A percentile compares a stretch with the other conserved stretches of the same genome.
These are phyloP conservation scores for Montipora sp. DNA, from an alignment of 64 coral and sea anemone genomes.

Conservation along the genomic window DNA sequence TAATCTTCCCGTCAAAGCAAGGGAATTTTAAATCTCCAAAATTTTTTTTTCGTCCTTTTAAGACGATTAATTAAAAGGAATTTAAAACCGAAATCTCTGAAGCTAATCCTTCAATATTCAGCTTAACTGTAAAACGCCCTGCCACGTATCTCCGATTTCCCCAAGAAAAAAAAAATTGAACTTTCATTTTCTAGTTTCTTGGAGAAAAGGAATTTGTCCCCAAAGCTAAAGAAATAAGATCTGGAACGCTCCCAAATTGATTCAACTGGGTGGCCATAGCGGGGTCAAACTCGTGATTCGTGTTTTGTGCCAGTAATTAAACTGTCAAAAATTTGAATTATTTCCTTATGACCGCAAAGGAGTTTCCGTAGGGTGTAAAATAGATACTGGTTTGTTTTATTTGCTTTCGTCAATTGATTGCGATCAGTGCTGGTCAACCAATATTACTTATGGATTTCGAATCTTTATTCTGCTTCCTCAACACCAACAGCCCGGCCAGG, in stretches of 20 bases:
- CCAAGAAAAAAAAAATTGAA: not conserved
- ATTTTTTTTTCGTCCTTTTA: not conserved
- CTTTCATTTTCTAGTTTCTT: not conserved
- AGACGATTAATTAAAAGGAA: constrained; percentile 40
- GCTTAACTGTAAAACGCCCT: no score
- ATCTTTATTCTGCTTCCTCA: constrained; percentile 11
- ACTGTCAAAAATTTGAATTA: constrained; percentile 31
- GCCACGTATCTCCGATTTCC: no score
- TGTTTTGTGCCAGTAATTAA: constrained; percentile 15
- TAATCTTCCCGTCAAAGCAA: not conserved
- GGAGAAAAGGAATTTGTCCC: not conserved
- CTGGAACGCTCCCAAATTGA: not conserved
- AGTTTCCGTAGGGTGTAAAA: not conserved
- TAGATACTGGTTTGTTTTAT: constrained; percentile 44
- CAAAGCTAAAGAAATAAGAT: not conserved
- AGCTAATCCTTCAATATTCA: not conserved
- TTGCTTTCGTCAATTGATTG: constrained; percentile 23
- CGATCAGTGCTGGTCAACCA: not conserved
- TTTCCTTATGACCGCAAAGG: constrained; percentile 4
- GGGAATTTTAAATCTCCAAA: constrained; percentile 12
- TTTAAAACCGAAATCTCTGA: not conserved
- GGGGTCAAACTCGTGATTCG: not conserved
- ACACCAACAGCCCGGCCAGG: constrained; percentile 29
- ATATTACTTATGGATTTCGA: constrained; percentile 24
- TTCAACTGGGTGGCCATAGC: no score